Evolutionary conservation across 2,888 invertebrate genomes (phyloP).

Genomic region (Griposia aprilina): DNA sequence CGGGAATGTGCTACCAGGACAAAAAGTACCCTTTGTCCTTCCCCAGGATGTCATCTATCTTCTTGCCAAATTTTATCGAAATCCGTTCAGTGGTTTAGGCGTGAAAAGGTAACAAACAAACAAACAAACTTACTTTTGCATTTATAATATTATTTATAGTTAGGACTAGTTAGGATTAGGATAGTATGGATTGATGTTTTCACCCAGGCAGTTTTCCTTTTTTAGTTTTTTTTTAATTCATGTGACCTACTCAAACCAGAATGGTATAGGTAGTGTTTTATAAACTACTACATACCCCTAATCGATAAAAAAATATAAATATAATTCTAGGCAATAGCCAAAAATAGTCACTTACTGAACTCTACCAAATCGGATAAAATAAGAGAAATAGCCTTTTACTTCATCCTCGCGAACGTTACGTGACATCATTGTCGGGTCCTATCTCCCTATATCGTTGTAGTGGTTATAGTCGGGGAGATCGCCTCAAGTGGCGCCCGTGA

Average conservation of each 20-base stretch:
- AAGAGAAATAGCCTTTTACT: constrained; percentile 48
- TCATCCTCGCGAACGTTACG: constrained; percentile 58
- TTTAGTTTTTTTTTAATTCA: no score
- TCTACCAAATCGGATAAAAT: constrained; percentile 47
- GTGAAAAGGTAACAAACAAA: no score
- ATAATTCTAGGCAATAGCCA: not conserved
- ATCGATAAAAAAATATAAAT: not conserved
- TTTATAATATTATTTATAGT: no score
- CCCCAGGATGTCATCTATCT: no score
- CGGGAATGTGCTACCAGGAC: no score
- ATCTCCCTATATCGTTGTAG: constrained; percentile 65
- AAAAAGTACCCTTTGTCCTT: no score
- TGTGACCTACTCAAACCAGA: not conserved
- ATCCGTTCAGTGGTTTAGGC: no score
- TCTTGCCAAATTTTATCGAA: no score
- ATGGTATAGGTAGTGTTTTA: not conserved
- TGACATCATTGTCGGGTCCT: constrained; percentile 68
- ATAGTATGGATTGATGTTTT: not conserved
- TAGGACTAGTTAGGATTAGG: no score
- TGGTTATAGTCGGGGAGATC: constrained; percentile 72
- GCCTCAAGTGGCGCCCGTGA: constrained; percentile 76
- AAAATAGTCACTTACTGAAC: constrained; percentile 19
- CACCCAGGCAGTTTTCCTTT: not conserved
- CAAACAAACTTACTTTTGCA: no score
- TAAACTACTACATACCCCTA: not conserved